Base-by-base conservation (phyloP, 2,888 invertebrate genomes). In the Siphlonurus alternatus region DNA sequence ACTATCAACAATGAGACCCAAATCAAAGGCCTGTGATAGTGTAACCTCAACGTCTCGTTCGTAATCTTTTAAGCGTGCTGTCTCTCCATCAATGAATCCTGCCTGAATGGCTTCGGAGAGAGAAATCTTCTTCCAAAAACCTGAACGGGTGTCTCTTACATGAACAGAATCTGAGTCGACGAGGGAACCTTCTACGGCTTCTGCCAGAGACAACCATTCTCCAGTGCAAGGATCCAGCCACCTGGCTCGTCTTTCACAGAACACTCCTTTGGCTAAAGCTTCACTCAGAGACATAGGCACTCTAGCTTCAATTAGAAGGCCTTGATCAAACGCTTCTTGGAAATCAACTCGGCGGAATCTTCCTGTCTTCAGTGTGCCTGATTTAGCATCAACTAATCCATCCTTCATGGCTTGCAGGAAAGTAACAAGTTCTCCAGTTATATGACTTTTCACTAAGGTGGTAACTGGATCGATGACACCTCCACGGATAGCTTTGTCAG, bases 141-240 rank as follows among this genome's bases (percentile, higher is more conserved):
- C 89, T 56, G 84, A 79, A 67, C 85, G 81, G 23, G 86, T 84
- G 72, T 92, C 90, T 72, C 87, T 86, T 59, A 93, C 86, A 68
- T 88, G 85, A 0, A 90, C 89, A 0, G 91, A 90, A 70, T 90
- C 84, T 1, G 88, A 85, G 74, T 94, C 91, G 53, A 97, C 84
- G 25, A 94, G 76, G 72, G 88, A 88, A 64, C 84, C 79, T 72
- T 85, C 84, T 23, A 96, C 84, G 0, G 95, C 93, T 73, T 94
- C 88, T 20, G 85, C 81, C 59, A 97, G 80, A 24, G 88, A 88
- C 61, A 93, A 78, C 71, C 85, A 84, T 66, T 87, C 82, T 1
- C 89, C 89, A 51, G 85, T 83, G 72, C 86, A 83, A 1, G 92
- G 91, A 73, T 93, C 89, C 72, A 92, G 80, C 74, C 95, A 93